phyloP scores from a whole-genome alignment of 2,113 vertebrate species.

The Trematomus loennbergii region DNA sequence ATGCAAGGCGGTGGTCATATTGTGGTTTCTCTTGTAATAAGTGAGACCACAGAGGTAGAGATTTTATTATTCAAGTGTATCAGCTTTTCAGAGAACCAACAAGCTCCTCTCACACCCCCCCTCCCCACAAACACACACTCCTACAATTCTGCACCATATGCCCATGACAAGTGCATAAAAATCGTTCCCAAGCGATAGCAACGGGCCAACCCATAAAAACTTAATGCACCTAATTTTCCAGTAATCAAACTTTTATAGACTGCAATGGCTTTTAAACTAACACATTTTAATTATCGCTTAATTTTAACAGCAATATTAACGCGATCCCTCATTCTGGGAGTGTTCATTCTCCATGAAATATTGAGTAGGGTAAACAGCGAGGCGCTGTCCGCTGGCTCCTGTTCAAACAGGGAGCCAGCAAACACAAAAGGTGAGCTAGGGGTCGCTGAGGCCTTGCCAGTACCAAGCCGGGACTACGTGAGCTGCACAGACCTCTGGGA shows the following conservation, averaged over 20 bases:
- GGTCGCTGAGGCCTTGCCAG: constrained; percentile 68
- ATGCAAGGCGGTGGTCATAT: constrained; percentile 17
- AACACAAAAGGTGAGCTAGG: constrained; percentile 75
- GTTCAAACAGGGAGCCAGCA: constrained; percentile 72
- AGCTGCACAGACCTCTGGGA: constrained; percentile 65
- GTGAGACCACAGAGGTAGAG: constrained; percentile 57
- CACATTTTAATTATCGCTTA: constrained; percentile 98
- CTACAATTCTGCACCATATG: constrained; percentile 79
- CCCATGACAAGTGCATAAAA: constrained; percentile 90
- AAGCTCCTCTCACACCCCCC: constrained; percentile 39
- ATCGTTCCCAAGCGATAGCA: constrained; percentile 93
- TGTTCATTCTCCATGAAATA: constrained; percentile 82
- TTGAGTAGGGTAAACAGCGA: constrained; percentile 81
- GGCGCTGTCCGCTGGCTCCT: constrained; percentile 70
- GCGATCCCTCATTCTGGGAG: constrained; percentile 89
- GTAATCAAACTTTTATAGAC: constrained; percentile 99
- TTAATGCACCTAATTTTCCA: constrained; percentile 93
- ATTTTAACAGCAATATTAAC: constrained; percentile 95
- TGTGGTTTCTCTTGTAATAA: constrained; percentile 59
- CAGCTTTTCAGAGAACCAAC: constrained; percentile 67
- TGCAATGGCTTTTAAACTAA: constrained; percentile 97
- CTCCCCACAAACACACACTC: constrained; percentile 45
- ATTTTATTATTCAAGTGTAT: constrained; percentile 65
- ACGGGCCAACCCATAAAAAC: constrained; percentile 95
- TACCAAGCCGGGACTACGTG: constrained; percentile 23